Percentiles rank a stretch among this genome's conserved stretches.
Evolutionary conservation across 2,797 vertebrate species (phyloP).

Genomic region (Rhyacichthys aspro): DNA sequence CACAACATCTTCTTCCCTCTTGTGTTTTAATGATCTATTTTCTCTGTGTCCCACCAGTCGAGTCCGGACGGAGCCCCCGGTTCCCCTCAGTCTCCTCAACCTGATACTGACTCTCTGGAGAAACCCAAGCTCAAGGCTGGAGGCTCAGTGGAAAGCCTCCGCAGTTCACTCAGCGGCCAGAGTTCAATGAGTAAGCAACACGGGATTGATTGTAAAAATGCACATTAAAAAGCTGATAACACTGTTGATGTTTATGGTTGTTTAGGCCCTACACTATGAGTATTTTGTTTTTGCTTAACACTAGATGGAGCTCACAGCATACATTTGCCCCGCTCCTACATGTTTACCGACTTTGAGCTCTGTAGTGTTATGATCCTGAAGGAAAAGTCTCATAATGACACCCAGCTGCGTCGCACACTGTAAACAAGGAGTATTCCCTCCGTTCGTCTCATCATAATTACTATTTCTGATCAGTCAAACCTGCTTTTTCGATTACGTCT

Average conservation of each 20-base stretch:
- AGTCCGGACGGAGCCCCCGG: conserved; percentile 86
- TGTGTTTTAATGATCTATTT: conserved; percentile 19
- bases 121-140: conserved; percentile 97
- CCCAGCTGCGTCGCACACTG: conserved; percentile 1
- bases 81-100: conserved; percentile 85
- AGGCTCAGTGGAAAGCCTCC: conserved; percentile 95
- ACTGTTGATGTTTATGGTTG: no score
- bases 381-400: conserved; percentile 11
- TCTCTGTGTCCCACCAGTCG: conserved; percentile 79
- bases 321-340: neutral
- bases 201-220: no score
- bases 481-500: conserved; percentile 16
- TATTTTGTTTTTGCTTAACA: conserved; percentile 7
- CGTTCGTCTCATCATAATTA: conserved; percentile 26
- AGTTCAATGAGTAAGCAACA: conserved; percentile 93
- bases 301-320: conserved; percentile 41
- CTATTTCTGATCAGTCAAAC: conserved; percentile 32
- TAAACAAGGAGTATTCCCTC: neutral
- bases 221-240: no score
- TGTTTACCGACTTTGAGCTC: conserved; percentile 7
- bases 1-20: conserved; percentile 9
- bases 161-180: conserved; percentile 96
- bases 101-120: conserved; percentile 87
- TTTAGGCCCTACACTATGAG: no score
- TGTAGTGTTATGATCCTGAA: neutral